These are phyloP conservation scores for Ormyrus rosae DNA, from an alignment of 2,888 invertebrate genomes.

Conservation along the genomic window DNA sequence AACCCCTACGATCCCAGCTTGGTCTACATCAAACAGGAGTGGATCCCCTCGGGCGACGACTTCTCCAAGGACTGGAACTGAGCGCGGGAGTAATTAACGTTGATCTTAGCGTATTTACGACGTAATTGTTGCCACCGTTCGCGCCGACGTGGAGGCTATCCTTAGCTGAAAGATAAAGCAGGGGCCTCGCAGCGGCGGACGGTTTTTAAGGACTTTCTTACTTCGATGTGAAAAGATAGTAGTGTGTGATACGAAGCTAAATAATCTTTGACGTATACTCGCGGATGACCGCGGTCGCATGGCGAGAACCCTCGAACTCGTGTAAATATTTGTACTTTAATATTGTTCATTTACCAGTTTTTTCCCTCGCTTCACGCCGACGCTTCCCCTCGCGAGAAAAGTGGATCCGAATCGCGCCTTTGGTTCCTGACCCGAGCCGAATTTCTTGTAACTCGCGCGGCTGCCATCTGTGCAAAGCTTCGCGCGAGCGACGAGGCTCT, in stretches of 20 bases:
- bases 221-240: slow-evolving; percentile 6
- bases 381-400: not conserved
- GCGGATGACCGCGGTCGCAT: not conserved
- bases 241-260: not conserved
- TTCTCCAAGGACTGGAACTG: slow-evolving; percentile 71
- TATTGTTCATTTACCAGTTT: no score
- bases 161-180: no score
- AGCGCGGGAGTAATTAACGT: slow-evolving; percentile 8
- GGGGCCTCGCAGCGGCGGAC: not conserved
- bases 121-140: no score
- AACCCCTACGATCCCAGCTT: slow-evolving; percentile 66
- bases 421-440: not conserved
- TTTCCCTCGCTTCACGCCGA: no score
- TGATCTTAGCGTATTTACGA: not conserved
- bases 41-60: slow-evolving; percentile 70
- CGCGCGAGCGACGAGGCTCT: not conserved
- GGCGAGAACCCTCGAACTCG: not conserved
- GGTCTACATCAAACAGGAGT: slow-evolving; percentile 73
- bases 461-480: slow-evolving; percentile 44
- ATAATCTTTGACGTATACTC: not conserved
- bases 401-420: no score
- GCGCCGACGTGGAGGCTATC: no score
- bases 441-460: not conserved
- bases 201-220: not conserved
- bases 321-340: no score